Conservation (phyloP, 2,113 vertebrate species). For the Ophthalmolycus amberensis region DNA sequence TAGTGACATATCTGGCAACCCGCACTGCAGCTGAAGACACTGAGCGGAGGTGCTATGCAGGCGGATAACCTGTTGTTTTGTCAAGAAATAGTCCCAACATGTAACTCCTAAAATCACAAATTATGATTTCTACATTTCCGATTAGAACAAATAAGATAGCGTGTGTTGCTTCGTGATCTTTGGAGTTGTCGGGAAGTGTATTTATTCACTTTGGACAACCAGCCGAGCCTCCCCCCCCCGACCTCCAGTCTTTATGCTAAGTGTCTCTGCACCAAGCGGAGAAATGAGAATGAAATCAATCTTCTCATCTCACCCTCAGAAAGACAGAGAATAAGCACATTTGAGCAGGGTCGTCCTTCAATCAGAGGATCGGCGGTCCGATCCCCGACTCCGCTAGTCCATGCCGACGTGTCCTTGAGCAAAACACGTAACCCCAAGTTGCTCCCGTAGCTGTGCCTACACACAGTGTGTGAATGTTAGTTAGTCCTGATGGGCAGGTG, state of each 20-base stretch:
- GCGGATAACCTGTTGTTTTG: background rate
- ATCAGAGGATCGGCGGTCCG: too few relatives aligned
- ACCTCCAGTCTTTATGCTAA: background rate
- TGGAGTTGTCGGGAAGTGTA: background rate
- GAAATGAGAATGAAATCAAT: background rate
- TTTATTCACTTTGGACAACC: too few relatives aligned
- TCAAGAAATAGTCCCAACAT: background rate
- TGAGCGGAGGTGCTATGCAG: background rate
- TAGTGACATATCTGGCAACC: background rate
- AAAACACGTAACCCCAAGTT: too few relatives aligned
- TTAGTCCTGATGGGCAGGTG: too few relatives aligned
- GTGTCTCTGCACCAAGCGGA: background rate
- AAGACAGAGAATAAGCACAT: background rate
- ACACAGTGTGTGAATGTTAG: too few relatives aligned
- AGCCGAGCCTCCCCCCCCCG: background rate
- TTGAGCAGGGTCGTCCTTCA: background rate
- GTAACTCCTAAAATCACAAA: background rate
- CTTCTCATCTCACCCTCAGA: background rate
- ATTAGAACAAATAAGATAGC: background rate
- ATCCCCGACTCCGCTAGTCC: too few relatives aligned
- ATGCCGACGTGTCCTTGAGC: too few relatives aligned
- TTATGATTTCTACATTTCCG: background rate
- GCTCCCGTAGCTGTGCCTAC: too few relatives aligned
- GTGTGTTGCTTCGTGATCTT: background rate
- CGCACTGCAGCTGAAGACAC: background rate